Conservation (phyloP, 1,140 invertebrate genomes). For the Triops longicaudatus region DNA sequence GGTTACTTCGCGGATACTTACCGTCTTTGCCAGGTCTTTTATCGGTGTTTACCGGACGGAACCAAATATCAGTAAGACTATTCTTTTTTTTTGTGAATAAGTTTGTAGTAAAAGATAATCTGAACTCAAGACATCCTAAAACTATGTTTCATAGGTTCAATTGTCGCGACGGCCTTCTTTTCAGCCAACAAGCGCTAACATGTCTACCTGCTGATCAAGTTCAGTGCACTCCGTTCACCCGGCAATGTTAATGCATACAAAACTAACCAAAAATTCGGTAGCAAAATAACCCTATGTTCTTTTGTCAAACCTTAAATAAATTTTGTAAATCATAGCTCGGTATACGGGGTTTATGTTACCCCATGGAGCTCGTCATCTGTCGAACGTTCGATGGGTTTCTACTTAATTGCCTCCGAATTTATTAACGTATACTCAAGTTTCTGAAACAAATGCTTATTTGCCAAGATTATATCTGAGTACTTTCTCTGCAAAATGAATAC, state of each 20-base stretch:
- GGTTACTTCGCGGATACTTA: conserved; percentile 27
- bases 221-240: background rate
- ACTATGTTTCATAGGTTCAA: background rate
- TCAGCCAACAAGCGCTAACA: background rate
- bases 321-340: no score
- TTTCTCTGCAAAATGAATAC: no score
- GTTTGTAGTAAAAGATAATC: background rate
- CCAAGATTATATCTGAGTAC: no score
- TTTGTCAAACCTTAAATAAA: no score
- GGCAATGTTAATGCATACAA: background rate
- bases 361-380: no score
- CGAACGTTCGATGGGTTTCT: no score
- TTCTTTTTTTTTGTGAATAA: background rate
- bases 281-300: no score
- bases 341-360: no score
- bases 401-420: no score
- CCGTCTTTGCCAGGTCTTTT: conserved; percentile 19
- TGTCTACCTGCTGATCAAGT: background rate
- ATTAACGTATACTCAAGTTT: no score
- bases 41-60: conserved; percentile 25
- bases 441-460: no score
- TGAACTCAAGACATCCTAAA: background rate
- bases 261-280: background rate
- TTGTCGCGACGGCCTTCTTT: background rate
- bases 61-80: conserved; percentile 10